These are phyloP conservation scores for Stenchaetothrips biformis DNA, from an alignment of 2,888 invertebrate genomes.

Conservation along the genomic window DNA sequence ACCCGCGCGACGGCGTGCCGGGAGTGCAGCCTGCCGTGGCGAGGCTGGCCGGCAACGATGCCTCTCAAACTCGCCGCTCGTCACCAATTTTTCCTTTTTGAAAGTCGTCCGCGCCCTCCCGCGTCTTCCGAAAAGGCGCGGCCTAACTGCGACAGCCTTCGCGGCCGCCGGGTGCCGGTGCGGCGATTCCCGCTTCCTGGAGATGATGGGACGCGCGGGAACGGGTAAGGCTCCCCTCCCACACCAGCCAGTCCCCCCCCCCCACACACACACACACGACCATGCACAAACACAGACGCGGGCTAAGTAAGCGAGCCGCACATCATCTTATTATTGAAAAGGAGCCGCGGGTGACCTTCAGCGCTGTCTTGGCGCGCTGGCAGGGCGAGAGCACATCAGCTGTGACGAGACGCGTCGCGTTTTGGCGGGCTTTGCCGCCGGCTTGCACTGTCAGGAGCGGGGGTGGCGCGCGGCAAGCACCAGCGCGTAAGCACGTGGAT, in stretches of 20 bases:
- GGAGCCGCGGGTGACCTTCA: conserved; percentile 5
- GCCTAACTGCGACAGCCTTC: no score
- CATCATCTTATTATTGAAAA: not conserved
- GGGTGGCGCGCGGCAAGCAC: not conserved
- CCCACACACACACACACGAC: no score
- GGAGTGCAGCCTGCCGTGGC: not conserved
- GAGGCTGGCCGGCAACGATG: not conserved
- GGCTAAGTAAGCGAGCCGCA: no score
- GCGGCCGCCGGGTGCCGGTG: no score
- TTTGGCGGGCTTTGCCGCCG: not conserved
- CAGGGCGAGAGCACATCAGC: not conserved
- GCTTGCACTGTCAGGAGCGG: not conserved
- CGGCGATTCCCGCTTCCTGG: no score
- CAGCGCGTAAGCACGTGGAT: no score
- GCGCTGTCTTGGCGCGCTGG: not conserved
- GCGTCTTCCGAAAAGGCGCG: not conserved
- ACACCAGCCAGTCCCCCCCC: no score
- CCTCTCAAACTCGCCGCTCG: not conserved
- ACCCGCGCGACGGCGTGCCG: not conserved
- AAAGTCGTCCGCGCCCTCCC: not conserved
- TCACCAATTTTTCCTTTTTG: not conserved
- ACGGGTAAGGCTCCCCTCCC: no score
- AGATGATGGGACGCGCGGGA: no score
- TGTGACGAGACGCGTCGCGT: not conserved
- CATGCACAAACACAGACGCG: no score